Base-by-base conservation (phyloP, 1,140 invertebrate species). In the Caenorhabditis remanei region DNA sequence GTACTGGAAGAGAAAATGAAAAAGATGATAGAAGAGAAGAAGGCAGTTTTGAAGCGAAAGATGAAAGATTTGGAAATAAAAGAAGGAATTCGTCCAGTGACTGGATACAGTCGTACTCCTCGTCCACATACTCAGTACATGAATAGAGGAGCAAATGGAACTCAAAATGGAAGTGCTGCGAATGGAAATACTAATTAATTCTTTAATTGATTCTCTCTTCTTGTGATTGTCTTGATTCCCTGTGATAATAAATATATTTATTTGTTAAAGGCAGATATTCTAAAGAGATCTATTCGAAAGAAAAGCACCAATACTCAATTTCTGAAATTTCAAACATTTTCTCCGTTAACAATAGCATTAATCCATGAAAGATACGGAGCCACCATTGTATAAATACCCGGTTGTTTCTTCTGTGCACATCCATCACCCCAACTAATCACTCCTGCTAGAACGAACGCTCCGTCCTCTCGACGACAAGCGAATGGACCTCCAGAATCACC, bases 331-430 rank as follows among this genome's bases (percentile, higher is more conserved):
- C 46, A 79, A 4, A 24, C n/a, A 11, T 46, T 16, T 65, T 16
- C 58, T 16, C 84, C 58, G n/a, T 65, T 65, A 4, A 85, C 16
- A 85, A 85, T 50, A 16, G 56, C 40, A 61, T 84, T 82, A 53
- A 88, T 88, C 87, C 87, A 88, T 50, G 87, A 86, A n/a, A 88
- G 56, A 83, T 88, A 88, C 7, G 87, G 87, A 41, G 87, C 87
- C 9, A 88, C 87, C 87, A 88, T 88, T 41, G 87, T 88, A 67
- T 88, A 88, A 63, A 88, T 88, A 50, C 87, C 87, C 65, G 84
- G 87, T 75, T 88, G 87, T 87, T 88, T 88, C 67, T 79, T 88
- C 41, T 88, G 87, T 50, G 87, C 87, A 85, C 87, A 88, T 9
- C 87, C 87, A 63, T 88, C 87, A 21, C 87, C 87, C 87, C 87